Evolutionary conservation across 2,797 vertebrate genomes (phyloP), one percentile per base, ranked within the genome.

Genomic region (Limosa lapponica): DNA sequence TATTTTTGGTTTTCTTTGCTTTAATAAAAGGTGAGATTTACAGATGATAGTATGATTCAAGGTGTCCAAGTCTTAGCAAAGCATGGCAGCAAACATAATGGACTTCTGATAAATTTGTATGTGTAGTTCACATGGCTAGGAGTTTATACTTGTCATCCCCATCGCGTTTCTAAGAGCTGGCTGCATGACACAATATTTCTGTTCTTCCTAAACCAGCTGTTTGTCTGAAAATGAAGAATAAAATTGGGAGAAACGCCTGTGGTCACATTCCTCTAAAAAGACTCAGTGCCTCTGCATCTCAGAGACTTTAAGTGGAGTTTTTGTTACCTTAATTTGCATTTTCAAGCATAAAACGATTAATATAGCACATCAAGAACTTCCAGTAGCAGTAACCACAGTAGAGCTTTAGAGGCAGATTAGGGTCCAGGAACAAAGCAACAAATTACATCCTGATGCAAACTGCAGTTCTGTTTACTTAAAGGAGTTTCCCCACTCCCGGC

Each of bases 401-500:
- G 32, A 74, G 30, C 8, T 88, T 55, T 23, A 73, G 43, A 83
- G 39, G 28, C 32, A 46, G 22, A 41, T 20, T 44, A 69, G n/a
- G 13, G 75, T 49, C 43, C 65, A 61, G 36, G 32, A 73, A 41
- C 41, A 57, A 8, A 41, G 39, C 22, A 81, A 74, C n/a, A 70
- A 80, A 36, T 36, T 44, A 69, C 13, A 78, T 36, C 20, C 39
- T 66, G 46, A 72, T 51, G 51, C 43, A 77, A 83, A 80, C 25
- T 66, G n/a, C 36, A 71, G 25, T 44, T 80, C 36, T 59, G 11
- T 39, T 81, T 55, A 58, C 30, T 70, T 57, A 72, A 88, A 77
- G 13, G 24, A 32, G 39, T 7, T 78, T 4, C 11, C 10, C 13
- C 28, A 14, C 1, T 3, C 15, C 22, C 4, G 3, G 32, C 22